phyloP scores from a whole-genome alignment of 2,888 invertebrate genomes.

The Hyalella azteca region DNA sequence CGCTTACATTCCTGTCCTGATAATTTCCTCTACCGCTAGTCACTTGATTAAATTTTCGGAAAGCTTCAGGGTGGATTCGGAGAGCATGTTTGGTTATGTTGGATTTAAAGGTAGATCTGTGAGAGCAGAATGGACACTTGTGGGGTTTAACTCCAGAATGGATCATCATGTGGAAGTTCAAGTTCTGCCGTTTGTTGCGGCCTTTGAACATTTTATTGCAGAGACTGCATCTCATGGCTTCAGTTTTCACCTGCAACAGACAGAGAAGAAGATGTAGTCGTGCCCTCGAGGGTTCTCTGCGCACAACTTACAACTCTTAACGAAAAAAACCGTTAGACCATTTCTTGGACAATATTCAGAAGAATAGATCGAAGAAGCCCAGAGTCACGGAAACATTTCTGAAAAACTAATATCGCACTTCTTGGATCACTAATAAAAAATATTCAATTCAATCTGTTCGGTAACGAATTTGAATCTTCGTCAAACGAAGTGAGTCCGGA shows the following conservation, averaged over 20 bases:
- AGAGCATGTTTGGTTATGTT: constrained; percentile 52
- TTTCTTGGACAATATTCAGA: too few relatives aligned
- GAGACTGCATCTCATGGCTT: constrained; percentile 41
- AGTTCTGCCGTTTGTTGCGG: constrained; percentile 56
- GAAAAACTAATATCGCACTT: too few relatives aligned
- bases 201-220: constrained; percentile 53
- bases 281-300: too few relatives aligned
- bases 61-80: constrained; percentile 45
- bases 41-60: neutral
- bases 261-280: neutral
- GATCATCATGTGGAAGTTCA: constrained; percentile 54
- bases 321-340: too few relatives aligned
- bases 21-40: neutral
- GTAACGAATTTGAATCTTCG: too few relatives aligned
- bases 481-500: too few relatives aligned
- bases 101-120: constrained; percentile 52
- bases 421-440: too few relatives aligned
- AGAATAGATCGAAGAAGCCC: too few relatives aligned
- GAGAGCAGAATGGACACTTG: constrained; percentile 52
- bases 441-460: too few relatives aligned
- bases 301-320: too few relatives aligned
- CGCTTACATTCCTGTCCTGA: too few relatives aligned
- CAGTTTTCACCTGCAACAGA: constrained; percentile 25
- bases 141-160: constrained; percentile 52
- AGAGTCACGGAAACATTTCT: too few relatives aligned